Conservation (phyloP, 2,888 invertebrate species). For the Clitarchus hookeri region DNA sequence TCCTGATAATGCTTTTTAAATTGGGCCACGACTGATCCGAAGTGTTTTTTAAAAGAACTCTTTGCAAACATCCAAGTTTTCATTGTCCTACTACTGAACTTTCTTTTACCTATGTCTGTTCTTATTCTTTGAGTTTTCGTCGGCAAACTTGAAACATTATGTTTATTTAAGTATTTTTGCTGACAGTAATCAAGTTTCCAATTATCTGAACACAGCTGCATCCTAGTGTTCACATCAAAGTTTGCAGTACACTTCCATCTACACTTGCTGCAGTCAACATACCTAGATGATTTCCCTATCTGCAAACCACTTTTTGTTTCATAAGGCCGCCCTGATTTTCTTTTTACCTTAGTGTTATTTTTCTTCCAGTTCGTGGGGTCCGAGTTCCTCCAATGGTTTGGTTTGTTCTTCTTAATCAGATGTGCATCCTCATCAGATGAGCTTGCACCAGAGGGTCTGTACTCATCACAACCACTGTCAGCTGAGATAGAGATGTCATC, state of each 20-base stretch:
- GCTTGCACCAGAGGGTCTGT: not conserved
- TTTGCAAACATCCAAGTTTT: not conserved
- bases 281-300: not conserved
- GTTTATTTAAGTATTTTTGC: slow-evolving; percentile 1
- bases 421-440: not conserved
- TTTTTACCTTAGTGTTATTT: not conserved
- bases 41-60: slow-evolving; percentile 18
- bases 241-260: not conserved
- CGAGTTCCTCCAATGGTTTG: not conserved
- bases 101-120: too few species aligned
- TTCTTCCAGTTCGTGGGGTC: not conserved
- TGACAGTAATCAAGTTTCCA: slow-evolving; percentile 4
- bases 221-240: not conserved
- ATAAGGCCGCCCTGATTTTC: not conserved
- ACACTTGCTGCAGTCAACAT: slow-evolving; percentile 17
- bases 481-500: not conserved
- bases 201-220: not conserved
- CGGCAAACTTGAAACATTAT: not conserved
- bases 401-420: not conserved
- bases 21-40: slow-evolving; percentile 12
- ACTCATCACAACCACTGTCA: not conserved
- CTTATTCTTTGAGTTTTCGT: not conserved
- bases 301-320: slow-evolving; percentile 10
- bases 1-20: not conserved
- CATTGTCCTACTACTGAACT: not conserved